Evolutionary conservation across 37 sponge, comb jelly and placozoan species (phyloP).

Genomic region (Cliona cf. orientalis): DNA sequence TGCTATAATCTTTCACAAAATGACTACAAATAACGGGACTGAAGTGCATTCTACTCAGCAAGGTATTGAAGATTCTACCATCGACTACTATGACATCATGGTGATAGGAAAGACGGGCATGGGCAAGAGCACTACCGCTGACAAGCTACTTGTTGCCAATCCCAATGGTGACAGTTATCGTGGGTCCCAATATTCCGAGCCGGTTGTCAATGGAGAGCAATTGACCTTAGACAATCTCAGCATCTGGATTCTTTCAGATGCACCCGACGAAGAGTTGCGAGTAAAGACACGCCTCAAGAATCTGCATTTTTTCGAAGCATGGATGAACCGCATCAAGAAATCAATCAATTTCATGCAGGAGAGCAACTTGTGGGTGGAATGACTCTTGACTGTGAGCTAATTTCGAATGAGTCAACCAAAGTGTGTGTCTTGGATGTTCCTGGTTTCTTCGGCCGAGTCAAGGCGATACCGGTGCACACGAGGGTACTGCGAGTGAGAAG

Average conservation of each 20-base stretch:
- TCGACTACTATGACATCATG: slow-evolving; percentile 17
- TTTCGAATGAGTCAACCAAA: slow-evolving; percentile 1
- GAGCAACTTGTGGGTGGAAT: neutral
- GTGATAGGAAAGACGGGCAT: slow-evolving; percentile 25
- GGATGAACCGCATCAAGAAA: neutral
- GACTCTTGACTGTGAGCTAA: neutral
- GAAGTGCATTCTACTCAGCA: too few relatives aligned
- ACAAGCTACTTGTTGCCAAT: slow-evolving; percentile 17
- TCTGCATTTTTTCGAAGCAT: neutral
- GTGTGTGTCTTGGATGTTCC: slow-evolving; percentile 25
- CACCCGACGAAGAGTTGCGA: neutral
- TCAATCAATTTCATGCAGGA: neutral
- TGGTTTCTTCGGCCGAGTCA: slow-evolving; percentile 28
- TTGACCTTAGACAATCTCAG: neutral
- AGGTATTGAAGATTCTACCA: neutral
- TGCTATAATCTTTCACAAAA: too few relatives aligned
- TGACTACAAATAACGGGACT: too few relatives aligned
- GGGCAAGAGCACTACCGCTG: slow-evolving; percentile 37
- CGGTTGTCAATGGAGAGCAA: too few relatives aligned
- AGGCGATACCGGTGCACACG: too few relatives aligned
- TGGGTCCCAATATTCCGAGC: too few relatives aligned
- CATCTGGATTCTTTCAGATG: slow-evolving; percentile 2
- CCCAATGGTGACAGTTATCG: neutral
- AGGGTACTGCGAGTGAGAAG: too few relatives aligned
- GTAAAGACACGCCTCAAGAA: neutral